A percentile compares a stretch with the other conserved stretches of the same genome.
phyloP scores from a whole-genome alignment of 2,888 invertebrate genomes.

The Falcaria lacertinaria region DNA sequence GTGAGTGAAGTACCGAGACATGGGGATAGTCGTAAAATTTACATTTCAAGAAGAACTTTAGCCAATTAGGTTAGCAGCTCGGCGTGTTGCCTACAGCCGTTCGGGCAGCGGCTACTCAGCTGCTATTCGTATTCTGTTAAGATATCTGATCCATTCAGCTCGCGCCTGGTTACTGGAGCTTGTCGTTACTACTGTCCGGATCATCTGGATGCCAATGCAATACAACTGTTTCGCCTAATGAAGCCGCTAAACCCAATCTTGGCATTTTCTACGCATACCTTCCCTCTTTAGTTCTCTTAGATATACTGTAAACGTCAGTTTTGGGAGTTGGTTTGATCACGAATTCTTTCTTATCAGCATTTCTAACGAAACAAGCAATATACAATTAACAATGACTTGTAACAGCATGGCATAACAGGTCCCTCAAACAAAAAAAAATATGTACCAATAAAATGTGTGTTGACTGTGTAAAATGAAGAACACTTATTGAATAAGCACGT shows the following conservation, averaged over 20 bases:
- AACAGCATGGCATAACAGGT: no score
- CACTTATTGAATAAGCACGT: no score
- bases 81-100: constrained; percentile 39
- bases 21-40: constrained; percentile 57
- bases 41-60: constrained; percentile 54
- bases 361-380: no score
- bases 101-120: constrained; percentile 23
- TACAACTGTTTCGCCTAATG: constrained; percentile 15
- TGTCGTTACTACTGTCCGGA: constrained; percentile 6
- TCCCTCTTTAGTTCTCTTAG: no score
- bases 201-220: constrained; percentile 14
- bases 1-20: constrained; percentile 15
- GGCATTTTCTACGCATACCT: neutral
- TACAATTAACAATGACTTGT: no score
- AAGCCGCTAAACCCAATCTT: constrained; percentile 5
- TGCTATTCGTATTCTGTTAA: constrained; percentile 32
- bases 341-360: no score
- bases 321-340: no score
- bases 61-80: constrained; percentile 74
- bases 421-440: no score
- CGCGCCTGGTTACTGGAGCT: neutral
- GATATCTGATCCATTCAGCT: constrained; percentile 10
- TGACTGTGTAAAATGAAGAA: no score
- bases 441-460: no score
- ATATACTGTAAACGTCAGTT: no score